phyloP scores from a whole-genome alignment of 1,140 invertebrate genomes.

The Pseudomyrmex gracilis region DNA sequence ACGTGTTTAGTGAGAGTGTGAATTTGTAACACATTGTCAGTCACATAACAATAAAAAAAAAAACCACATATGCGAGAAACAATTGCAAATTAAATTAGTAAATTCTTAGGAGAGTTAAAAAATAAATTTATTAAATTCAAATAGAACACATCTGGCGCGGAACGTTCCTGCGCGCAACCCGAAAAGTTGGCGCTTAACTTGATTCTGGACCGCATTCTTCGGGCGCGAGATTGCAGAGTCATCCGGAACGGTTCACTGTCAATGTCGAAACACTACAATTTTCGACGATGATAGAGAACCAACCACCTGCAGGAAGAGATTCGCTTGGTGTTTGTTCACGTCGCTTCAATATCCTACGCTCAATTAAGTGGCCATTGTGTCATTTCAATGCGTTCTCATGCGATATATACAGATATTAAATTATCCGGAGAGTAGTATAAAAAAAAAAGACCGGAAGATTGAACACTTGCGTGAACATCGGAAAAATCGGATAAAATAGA shows the following conservation, averaged over 20 bases:
- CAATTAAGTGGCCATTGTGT: conserved; percentile 73
- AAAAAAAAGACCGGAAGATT: not conserved
- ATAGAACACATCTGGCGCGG: conserved; percentile 55
- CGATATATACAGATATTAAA: conserved; percentile 36
- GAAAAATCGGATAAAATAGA: conserved; percentile 1
- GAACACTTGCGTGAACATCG: not conserved
- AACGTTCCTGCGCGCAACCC: not conserved
- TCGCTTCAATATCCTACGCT: conserved; percentile 65
- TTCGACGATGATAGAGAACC: conserved; percentile 54
- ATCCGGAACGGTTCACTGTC: conserved; percentile 70
- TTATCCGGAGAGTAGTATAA: conserved; percentile 6
- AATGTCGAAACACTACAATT: conserved; percentile 69
- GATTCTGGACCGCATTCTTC: conserved; percentile 69
- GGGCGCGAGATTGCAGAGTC: conserved; percentile 66
- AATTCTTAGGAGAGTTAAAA: not conserved
- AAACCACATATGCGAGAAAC: not conserved
- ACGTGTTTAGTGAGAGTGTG: too few species aligned
- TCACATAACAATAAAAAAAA: too few species aligned
- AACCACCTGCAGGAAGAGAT: conserved; percentile 11
- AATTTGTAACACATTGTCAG: too few species aligned
- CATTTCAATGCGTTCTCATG: conserved; percentile 16
- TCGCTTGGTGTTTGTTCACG: not conserved
- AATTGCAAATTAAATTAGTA: not conserved
- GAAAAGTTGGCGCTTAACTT: conserved; percentile 62
- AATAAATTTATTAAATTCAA: conserved; percentile 21